phyloP scores from a whole-genome alignment of 2,888 invertebrate species.

The Acronicta aceris region DNA sequence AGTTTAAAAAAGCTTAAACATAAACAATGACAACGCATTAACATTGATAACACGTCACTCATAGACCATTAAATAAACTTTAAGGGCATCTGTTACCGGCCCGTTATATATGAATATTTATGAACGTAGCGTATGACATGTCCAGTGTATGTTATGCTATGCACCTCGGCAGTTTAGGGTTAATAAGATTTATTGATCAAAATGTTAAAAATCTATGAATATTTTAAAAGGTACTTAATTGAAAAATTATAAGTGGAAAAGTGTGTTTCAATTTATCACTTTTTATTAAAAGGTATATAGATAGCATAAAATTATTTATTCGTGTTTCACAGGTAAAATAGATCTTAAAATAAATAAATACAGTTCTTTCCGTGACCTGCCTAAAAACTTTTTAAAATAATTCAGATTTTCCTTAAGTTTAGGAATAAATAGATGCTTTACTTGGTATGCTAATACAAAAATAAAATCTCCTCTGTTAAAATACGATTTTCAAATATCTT shows the following conservation, averaged over 20 bases:
- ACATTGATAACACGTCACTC: conserved; percentile 22
- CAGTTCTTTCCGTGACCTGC: too few relatives aligned
- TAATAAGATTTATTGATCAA: conserved; percentile 15
- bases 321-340: too few relatives aligned
- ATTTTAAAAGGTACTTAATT: not conserved
- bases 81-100: conserved; percentile 22
- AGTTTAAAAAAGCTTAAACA: conserved; percentile 32
- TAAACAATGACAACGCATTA: conserved; percentile 37
- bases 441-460: too few relatives aligned
- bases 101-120: conserved; percentile 55
- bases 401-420: too few relatives aligned
- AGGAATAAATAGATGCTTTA: too few relatives aligned
- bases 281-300: not conserved
- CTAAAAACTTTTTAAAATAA: too few relatives aligned
- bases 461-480: too few relatives aligned
- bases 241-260: not conserved
- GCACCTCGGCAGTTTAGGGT: conserved; percentile 15
- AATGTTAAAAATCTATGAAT: not conserved
- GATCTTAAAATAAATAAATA: too few relatives aligned
- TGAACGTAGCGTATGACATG: conserved; percentile 20
- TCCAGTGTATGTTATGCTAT: conserved; percentile 11
- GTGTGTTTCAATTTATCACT: not conserved
- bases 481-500: too few relatives aligned
- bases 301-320: conserved; percentile 1
- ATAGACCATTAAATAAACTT: conserved; percentile 21